Evolutionary conservation across 2,888 invertebrate genomes (phyloP), one percentile per base, ranked within the genome.

Genomic region (Auanema freiburgensis): DNA sequence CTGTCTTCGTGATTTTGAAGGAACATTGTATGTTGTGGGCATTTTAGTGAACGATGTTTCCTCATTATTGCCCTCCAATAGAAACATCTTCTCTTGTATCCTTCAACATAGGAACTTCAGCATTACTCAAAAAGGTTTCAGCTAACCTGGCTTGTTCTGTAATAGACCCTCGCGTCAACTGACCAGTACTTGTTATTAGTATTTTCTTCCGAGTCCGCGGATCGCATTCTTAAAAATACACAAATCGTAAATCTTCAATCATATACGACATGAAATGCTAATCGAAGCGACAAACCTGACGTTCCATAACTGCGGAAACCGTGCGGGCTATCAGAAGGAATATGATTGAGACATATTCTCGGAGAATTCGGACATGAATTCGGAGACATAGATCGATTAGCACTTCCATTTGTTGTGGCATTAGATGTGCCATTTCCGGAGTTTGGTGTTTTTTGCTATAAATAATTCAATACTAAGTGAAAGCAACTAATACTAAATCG

Each of bases 311-410:
- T 69, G 53, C 66, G 69, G 56, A 74, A 71, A n/a, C 67, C 65
- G 46, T 72, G 72, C 18, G 66, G 65, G 14, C 58, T 60, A 18
- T 74, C 74, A 16, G 70, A 68, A 2, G 71, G 68, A 11, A 71
- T 65, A 57, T 75, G 75, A 65, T 75, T 72, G 24, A 71, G 60
- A 56, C 75, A 75, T 43, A 75, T 72, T 33, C 72, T 56, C 4
- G 72, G 75, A 24, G 72, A 71, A 44, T 60, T 71, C 11, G 72
- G 72, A 25, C 67, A 66, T 0, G 64, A 65, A 23, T 63, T 57
- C 10, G 67, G 66, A 40, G 67, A 59, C 53, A 65, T 18, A 23
- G 55, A 55, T 25, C 55, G 24, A 52, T 23, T 52, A 18, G 23
- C 25, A n/a, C 18, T 23, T 18, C 52, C 25, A 23, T 52, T 52